Base-by-base conservation (phyloP, 2,113 vertebrate genomes). In the Regulus satrapa region DNA sequence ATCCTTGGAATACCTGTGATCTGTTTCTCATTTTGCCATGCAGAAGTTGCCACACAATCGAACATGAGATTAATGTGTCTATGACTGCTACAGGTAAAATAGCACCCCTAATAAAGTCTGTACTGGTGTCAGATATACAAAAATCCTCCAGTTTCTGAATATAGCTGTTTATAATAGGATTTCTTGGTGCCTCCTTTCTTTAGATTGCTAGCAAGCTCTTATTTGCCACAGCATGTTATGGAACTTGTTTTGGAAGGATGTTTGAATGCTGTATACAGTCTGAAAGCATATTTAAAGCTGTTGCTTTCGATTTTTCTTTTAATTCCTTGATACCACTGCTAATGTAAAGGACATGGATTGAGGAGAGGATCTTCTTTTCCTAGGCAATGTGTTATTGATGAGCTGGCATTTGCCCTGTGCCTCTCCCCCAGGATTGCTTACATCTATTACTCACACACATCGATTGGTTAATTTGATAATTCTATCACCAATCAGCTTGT, bases 391-490 rank as follows among this genome's bases (percentile, higher is more conserved):
- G 98, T 98, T 99, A 98, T 98, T 98, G 98, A 99, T 98, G 98
- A 98, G 98, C 98, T 99, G 98, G 98, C 98, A 99, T 98, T 99
- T 99, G 98, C 98, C 98, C 98, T 98, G 97, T 97, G 97, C 98
- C 97, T 97, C 96, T 98, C 98, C 98, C 98, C 84, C 97, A 98
- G 98, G 98, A 97, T 98, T 96, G 98, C 98, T 98, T 98, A 98
- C 98, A 98, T 98, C 97, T 98, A 98, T 98, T 98, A 97, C 98
- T 98, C 98, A 98, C 98, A 97, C 93, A 97, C 98, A 99, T 99
- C 98, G 99, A 99, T 99, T 99, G 98, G 98, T 98, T 99, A 98
- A 99, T 99, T 99, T 99, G 99, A 99, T 99, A 98, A 99, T 99
- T 99, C 99, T 99, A 99, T 99, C 99, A 99, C 99, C 98, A 99